Percentiles rank a stretch among this genome's conserved stretches.
Conservation (phyloP, 2,797 vertebrate genomes). For the Helicolenus hilgendorfi region DNA sequence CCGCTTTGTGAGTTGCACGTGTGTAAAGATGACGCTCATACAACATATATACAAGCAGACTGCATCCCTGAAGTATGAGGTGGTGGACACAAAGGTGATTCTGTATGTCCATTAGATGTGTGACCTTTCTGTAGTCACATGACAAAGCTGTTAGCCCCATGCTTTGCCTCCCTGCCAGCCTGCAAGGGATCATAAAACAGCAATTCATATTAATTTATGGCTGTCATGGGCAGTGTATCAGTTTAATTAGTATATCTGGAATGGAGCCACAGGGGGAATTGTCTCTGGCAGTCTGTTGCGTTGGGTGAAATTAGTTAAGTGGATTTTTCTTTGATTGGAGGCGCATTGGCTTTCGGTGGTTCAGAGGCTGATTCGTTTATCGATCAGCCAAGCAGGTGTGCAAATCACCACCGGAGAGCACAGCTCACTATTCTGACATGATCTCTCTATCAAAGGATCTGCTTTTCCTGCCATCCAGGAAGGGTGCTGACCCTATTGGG, state of each 20-base stretch:
- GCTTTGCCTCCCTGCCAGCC: conserved; percentile 14
- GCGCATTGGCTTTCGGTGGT: conserved; percentile 7
- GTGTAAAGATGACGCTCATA: not conserved
- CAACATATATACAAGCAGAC: not conserved
- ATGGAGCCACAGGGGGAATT: conserved; percentile 4
- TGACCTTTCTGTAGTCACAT: conserved; percentile 50
- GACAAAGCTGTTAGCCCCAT: conserved; percentile 6
- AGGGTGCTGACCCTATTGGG: not conserved
- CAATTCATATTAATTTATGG: conserved; percentile 54
- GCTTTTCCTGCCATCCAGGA: not conserved
- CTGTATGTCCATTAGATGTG: not conserved
- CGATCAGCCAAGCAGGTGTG: conserved; percentile 25
- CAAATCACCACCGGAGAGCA: conserved; percentile 12
- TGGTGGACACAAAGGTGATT: not conserved
- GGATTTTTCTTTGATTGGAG: conserved; percentile 31
- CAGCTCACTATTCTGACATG: not conserved
- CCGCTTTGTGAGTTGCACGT: not conserved
- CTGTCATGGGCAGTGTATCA: conserved; percentile 38
- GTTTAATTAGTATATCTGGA: conserved; percentile 61
- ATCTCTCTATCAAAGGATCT: conserved; percentile 15
- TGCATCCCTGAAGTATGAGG: not conserved
- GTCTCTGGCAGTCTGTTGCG: conserved; percentile 19
- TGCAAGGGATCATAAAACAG: conserved; percentile 60
- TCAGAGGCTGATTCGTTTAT: conserved; percentile 41
- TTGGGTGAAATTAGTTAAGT: conserved; percentile 44